Evolutionary conservation across 2,888 invertebrate species (phyloP).

Genomic region (Drosophila yooni): DNA sequence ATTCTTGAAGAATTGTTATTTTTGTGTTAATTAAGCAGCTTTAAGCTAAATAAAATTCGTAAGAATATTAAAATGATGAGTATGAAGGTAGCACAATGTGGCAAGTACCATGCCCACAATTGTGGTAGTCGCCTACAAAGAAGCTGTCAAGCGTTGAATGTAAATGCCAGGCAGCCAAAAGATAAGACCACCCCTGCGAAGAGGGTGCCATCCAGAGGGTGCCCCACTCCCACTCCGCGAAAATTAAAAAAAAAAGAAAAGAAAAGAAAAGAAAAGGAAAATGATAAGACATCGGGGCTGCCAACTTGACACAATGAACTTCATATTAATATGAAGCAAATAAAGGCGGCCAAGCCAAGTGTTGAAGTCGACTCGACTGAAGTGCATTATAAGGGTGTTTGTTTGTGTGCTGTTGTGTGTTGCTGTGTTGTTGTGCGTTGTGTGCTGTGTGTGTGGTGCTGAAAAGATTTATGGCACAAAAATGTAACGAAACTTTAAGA

Average conservation of each 20-base stretch:
- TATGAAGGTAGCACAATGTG: slow-evolving; percentile 37
- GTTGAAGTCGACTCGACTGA: slow-evolving; percentile 48
- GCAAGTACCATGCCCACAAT: slow-evolving; percentile 31
- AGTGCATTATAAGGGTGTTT: slow-evolving; percentile 60
- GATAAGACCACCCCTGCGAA: slow-evolving; percentile 49
- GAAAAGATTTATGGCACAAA: slow-evolving; percentile 77
- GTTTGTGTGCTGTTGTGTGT: background rate
- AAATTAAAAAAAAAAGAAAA: slow-evolving; percentile 64
- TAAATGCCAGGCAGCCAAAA: slow-evolving; percentile 78
- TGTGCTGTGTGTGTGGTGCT: slow-evolving; percentile 48
- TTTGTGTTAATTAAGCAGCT: slow-evolving; percentile 25
- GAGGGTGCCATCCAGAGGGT: background rate
- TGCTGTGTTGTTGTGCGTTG: slow-evolving; percentile 6
- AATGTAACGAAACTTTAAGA: slow-evolving; percentile 73
- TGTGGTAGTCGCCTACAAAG: slow-evolving; percentile 37
- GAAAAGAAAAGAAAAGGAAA: slow-evolving; percentile 29
- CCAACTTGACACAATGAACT: slow-evolving; percentile 80
- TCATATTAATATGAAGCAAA: slow-evolving; percentile 80
- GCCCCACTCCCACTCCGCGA: background rate
- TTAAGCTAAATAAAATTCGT: background rate
- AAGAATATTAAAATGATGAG: background rate
- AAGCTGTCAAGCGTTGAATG: slow-evolving; percentile 79
- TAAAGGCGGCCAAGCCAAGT: slow-evolving; percentile 61
- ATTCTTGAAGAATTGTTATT: background rate
- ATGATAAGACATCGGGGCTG: slow-evolving; percentile 77